Evolutionary conservation across 2,797 vertebrate species (phyloP).

Genomic region (Platyrinchus mystaceus): DNA sequence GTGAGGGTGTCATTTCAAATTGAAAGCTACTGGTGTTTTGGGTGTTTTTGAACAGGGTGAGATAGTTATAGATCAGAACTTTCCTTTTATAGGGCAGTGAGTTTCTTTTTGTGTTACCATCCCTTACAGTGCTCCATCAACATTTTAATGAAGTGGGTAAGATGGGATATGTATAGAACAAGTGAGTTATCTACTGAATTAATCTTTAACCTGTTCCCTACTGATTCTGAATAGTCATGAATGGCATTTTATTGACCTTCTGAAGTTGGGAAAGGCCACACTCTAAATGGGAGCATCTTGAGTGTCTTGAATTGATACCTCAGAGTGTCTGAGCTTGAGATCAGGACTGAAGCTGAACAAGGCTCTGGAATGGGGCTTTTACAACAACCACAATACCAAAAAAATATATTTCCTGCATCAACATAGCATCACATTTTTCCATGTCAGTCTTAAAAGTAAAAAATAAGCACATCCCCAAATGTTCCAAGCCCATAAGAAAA

Average conservation of each 20-base stretch:
- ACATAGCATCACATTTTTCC: fast-evolving
- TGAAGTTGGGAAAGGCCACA: not conserved
- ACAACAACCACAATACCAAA: not conserved
- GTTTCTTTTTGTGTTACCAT: not conserved
- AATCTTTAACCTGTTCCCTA: not conserved
- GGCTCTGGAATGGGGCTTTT: not conserved
- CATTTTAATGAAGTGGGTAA: not conserved
- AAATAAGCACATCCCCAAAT: not conserved
- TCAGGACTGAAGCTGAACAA: not conserved
- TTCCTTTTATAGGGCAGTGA: not conserved
- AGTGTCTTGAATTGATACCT: not conserved
- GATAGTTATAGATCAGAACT: not conserved
- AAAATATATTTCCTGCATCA: not conserved
- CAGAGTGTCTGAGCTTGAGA: not conserved
- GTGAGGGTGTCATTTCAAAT: not conserved
- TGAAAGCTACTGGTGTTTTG: not conserved
- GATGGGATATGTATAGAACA: not conserved
- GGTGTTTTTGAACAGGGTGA: not conserved
- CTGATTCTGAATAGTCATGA: not conserved
- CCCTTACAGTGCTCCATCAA: not conserved
- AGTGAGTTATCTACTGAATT: not conserved
- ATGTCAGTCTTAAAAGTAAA: not conserved
- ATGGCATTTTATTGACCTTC: fast-evolving
- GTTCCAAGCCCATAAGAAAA: not conserved
- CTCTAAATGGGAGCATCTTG: not conserved